Conservation (phyloP, 2,797 vertebrate species). For the Myiothlypis chrysogaster region DNA sequence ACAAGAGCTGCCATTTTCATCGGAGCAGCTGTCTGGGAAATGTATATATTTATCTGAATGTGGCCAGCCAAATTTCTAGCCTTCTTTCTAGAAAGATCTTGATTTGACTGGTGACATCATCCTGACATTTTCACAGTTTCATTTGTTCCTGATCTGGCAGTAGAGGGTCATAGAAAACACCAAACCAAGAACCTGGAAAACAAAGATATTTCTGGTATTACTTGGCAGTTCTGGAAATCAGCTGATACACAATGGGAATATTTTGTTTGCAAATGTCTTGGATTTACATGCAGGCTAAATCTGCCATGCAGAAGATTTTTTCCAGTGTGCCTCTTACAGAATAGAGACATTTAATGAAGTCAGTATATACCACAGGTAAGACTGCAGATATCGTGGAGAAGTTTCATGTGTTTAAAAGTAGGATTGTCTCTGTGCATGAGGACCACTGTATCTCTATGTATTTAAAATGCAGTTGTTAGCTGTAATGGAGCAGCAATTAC, state of each 20-base stretch:
- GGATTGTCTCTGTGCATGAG: background rate
- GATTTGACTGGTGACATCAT: slow-evolving; percentile 10
- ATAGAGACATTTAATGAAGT: background rate
- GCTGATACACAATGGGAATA: background rate
- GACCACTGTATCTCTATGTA: background rate
- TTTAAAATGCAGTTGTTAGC: background rate
- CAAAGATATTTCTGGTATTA: slow-evolving; percentile 61
- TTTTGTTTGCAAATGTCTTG: slow-evolving; percentile 44
- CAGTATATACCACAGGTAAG: background rate
- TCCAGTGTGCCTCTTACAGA: background rate
- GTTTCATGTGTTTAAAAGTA: background rate
- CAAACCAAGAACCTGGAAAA: slow-evolving; percentile 77
- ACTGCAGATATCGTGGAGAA: background rate
- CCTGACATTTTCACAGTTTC: slow-evolving; percentile 40
- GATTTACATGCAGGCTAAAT: slow-evolving; percentile 9
- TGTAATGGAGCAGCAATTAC: background rate
- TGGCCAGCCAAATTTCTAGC: slow-evolving; percentile 32
- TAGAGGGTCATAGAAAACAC: slow-evolving; percentile 77
- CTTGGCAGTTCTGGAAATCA: slow-evolving; percentile 32
- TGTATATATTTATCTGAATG: background rate
- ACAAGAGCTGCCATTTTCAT: background rate
- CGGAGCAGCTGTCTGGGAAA: background rate
- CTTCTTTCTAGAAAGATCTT: slow-evolving; percentile 25
- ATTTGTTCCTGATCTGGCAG: slow-evolving; percentile 76
- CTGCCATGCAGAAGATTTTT: background rate